A percentile compares a stretch with the other conserved stretches of the same genome.
Evolutionary conservation across 1,140 invertebrate genomes (phyloP).

Genomic region (Radopholus similis): DNA sequence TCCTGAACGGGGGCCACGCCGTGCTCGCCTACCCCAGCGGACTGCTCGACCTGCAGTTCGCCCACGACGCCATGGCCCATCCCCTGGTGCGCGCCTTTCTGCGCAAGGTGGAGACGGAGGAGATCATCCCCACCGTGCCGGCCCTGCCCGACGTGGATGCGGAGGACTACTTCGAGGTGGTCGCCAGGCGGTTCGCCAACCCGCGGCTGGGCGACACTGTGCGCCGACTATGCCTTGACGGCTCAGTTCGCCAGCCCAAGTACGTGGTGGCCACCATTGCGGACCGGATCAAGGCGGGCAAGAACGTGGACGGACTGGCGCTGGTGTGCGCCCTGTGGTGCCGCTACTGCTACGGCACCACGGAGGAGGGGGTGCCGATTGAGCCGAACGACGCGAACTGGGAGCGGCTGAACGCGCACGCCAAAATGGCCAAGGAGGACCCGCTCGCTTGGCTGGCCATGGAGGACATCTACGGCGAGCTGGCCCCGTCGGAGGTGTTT

Average conservation of each 20-base stretch:
- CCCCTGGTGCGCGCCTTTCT: background rate
- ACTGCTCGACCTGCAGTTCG: background rate
- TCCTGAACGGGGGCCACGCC: background rate
- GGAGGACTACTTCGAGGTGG: background rate
- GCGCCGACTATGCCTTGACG: background rate
- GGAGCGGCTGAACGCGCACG: background rate
- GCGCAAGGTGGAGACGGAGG: background rate
- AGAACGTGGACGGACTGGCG: too few species aligned
- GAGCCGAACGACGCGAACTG: background rate
- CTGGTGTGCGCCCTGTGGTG: background rate
- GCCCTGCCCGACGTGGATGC: background rate
- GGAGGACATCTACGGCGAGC: background rate
- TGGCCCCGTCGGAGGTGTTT: background rate
- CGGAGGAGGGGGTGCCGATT: background rate
- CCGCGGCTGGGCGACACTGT: background rate
- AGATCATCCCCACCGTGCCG: background rate
- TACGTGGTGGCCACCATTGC: background rate
- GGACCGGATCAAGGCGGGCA: background rate
- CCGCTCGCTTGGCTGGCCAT: background rate
- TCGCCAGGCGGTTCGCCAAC: background rate
- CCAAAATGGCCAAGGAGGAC: background rate
- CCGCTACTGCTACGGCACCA: background rate
- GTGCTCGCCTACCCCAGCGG: background rate
- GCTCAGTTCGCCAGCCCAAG: background rate
- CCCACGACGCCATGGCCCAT: background rate